These are phyloP conservation scores for Escarpia spicata DNA, from an alignment of 2,888 invertebrate species.

Conservation along the genomic window DNA sequence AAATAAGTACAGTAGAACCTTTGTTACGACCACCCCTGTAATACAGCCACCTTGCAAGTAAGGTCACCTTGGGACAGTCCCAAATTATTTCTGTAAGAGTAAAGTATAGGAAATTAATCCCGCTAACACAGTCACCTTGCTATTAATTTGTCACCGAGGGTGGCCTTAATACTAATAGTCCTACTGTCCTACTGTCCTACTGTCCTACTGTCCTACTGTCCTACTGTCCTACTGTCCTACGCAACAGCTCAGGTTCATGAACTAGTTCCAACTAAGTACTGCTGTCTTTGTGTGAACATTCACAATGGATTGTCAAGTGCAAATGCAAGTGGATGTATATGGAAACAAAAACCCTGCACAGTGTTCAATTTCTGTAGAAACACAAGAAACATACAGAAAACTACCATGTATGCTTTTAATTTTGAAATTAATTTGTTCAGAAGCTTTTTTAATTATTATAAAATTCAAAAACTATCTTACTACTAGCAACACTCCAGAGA, in stretches of 20 bases:
- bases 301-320: conserved; percentile 6
- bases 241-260: background rate
- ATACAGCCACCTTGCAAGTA: too few relatives aligned
- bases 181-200: background rate
- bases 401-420: background rate
- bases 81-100: too few relatives aligned
- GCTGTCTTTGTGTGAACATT: background rate
- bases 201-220: too few relatives aligned
- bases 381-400: background rate
- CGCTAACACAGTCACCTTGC: too few relatives aligned
- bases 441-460: conserved; percentile 17
- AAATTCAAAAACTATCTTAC: background rate
- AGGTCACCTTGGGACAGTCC: too few relatives aligned
- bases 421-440: background rate
- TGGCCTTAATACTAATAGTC: too few relatives aligned
- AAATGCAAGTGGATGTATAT: background rate
- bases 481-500: background rate
- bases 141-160: too few relatives aligned
- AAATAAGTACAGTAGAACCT: too few relatives aligned
- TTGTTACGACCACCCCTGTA: too few relatives aligned
- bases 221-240: background rate
- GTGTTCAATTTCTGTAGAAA: background rate
- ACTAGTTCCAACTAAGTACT: conserved; percentile 18
- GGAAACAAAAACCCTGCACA: background rate
- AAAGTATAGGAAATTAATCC: too few relatives aligned